Conservation (phyloP, 1,140 invertebrate genomes). For the Artemia franciscana region DNA sequence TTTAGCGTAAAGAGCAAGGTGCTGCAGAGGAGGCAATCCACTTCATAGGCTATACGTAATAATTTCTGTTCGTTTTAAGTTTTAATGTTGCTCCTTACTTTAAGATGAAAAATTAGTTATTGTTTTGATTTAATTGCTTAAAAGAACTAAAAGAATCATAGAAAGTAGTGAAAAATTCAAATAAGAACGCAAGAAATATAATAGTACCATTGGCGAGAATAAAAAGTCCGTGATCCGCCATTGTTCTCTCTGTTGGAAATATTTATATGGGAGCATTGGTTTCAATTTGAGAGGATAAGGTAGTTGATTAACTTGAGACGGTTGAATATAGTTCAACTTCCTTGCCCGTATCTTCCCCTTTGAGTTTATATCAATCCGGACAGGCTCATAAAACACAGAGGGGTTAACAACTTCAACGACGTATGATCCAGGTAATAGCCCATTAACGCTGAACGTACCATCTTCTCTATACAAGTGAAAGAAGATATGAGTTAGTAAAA, state of each 20-base stretch:
- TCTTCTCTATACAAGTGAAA: constrained; percentile 66
- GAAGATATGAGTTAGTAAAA: too few relatives aligned
- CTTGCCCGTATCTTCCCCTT: constrained; percentile 88
- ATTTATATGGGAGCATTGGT: constrained; percentile 49
- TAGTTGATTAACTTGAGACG: constrained; percentile 56
- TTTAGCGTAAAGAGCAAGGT: too few relatives aligned
- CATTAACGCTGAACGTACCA: constrained; percentile 71
- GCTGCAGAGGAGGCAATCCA: too few relatives aligned
- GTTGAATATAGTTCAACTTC: constrained; percentile 83
- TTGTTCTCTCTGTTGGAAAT: constrained; percentile 82
- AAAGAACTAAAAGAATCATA: background rate
- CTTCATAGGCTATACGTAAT: too few relatives aligned
- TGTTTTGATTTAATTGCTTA: too few relatives aligned
- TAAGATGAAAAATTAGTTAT: too few relatives aligned
- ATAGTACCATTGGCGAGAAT: constrained; percentile 71
- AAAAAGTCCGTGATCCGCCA: constrained; percentile 85
- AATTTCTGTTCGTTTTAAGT: too few relatives aligned
- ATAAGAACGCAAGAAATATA: background rate
- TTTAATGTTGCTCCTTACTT: too few relatives aligned
- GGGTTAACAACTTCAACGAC: constrained; percentile 78
- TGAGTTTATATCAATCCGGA: constrained; percentile 79
- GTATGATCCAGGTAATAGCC: constrained; percentile 80
- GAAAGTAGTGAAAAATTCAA: background rate
- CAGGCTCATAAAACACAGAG: constrained; percentile 70
- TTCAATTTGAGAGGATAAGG: constrained; percentile 77